Evolutionary conservation across 23 tunicate species (phyloP).

Genomic region (Trididemnum clinides): DNA sequence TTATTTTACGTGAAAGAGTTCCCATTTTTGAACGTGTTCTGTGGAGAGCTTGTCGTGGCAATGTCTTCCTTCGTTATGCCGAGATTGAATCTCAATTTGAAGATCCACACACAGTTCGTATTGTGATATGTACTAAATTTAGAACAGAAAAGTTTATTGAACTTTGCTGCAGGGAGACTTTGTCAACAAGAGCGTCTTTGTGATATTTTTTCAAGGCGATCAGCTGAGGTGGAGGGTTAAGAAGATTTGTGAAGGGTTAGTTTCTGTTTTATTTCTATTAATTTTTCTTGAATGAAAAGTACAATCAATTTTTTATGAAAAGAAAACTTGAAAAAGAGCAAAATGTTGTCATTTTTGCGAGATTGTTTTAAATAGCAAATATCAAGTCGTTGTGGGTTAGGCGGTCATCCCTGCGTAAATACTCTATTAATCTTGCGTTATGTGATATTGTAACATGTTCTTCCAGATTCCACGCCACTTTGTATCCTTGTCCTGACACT

Average conservation of each 20-base stretch:
- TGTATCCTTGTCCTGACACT: constrained; percentile 82
- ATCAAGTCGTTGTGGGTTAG: not conserved
- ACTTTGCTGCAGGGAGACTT: constrained; percentile 46
- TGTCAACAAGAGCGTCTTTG: constrained; percentile 53
- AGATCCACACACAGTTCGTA: constrained; percentile 82
- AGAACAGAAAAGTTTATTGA: not conserved
- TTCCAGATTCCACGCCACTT: constrained; percentile 63
- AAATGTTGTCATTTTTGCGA: not conserved
- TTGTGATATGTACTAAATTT: not conserved
- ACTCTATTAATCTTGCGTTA: too few relatives aligned
- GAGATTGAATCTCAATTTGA: constrained; percentile 79
- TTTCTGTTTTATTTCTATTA: not conserved
- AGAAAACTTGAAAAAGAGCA: not conserved
- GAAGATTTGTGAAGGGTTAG: constrained; percentile 89
- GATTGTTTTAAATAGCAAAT: not conserved
- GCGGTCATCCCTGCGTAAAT: too few relatives aligned
- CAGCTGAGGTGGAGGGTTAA: constrained; percentile 79
- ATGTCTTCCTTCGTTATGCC: constrained; percentile 65
- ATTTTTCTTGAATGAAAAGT: not conserved
- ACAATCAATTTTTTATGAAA: not conserved
- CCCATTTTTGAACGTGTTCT: constrained; percentile 70
- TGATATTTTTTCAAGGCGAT: constrained; percentile 94
- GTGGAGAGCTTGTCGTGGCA: constrained; percentile 86
- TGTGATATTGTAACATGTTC: not conserved
- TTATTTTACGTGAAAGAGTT: constrained; percentile 45